Evolutionary conservation across 2,888 invertebrate genomes (phyloP).

Genomic region (Stictocephala bisonia): DNA sequence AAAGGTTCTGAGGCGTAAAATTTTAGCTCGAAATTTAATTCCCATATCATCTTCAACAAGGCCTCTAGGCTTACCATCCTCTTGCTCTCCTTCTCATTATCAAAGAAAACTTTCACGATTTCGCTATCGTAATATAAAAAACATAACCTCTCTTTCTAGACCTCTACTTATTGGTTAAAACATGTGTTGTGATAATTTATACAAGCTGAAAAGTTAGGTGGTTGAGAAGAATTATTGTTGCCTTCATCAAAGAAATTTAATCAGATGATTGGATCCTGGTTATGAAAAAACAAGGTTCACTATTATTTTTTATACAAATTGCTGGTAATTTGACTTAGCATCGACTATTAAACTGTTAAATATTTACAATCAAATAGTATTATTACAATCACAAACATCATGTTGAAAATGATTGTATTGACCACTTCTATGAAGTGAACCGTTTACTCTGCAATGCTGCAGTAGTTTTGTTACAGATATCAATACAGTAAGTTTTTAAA

Average conservation of each 20-base stretch:
- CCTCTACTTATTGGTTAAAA: conserved; percentile 55
- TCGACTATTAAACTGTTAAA: conserved; percentile 15
- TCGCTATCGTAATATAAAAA: conserved; percentile 50
- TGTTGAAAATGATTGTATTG: conserved; percentile 7
- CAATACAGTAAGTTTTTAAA: too few relatives aligned
- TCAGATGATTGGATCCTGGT: conserved; percentile 4
- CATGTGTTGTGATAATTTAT: conserved; percentile 20
- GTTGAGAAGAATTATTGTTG: too few relatives aligned
- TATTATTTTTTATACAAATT: conserved; percentile 37
- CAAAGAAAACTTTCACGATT: conserved; percentile 30
- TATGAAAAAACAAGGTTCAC: conserved; percentile 20
- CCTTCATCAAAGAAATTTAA: conserved; percentile 29
- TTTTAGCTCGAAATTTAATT: conserved; percentile 40
- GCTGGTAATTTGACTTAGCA: too few relatives aligned
- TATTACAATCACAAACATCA: not conserved
- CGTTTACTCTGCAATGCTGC: not conserved
- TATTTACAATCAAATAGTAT: conserved; percentile 11
- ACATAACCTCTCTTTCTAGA: conserved; percentile 55
- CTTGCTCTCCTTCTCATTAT: conserved; percentile 19
- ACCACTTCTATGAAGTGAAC: conserved; percentile 32
- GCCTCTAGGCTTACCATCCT: conserved; percentile 64
- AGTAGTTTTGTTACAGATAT: conserved; percentile 6
- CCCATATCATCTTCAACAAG: conserved; percentile 69
- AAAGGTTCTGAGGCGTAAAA: conserved; percentile 19
- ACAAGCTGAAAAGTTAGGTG: too few relatives aligned